Conservation (phyloP, 2,797 vertebrate species). For the Enteromius thamalakanensis region DNA sequence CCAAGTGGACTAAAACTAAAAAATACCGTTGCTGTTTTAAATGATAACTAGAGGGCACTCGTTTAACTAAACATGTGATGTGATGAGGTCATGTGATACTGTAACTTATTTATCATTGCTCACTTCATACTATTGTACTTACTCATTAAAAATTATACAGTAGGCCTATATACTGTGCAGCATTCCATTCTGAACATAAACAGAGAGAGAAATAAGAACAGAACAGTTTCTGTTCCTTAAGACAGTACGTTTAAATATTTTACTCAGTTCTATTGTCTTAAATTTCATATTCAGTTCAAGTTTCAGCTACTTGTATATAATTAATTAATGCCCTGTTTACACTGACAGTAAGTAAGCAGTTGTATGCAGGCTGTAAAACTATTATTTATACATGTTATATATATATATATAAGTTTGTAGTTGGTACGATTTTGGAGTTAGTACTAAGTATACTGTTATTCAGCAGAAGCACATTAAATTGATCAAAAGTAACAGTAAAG, state of each 20-base stretch:
- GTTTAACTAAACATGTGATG: not conserved
- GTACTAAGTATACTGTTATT: not conserved
- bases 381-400: not conserved
- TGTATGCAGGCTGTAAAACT: not conserved
- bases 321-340: slow-evolving; percentile 5
- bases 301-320: slow-evolving; percentile 21
- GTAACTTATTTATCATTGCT: not conserved
- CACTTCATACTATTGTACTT: not conserved
- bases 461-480: not conserved
- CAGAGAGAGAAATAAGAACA: not conserved
- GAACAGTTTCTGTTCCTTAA: slow-evolving; percentile 7
- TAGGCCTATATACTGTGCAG: not conserved
- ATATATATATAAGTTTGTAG: not conserved
- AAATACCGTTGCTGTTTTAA: not conserved
- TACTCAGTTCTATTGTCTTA: not conserved
- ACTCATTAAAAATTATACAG: not conserved
- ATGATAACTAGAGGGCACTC: not conserved
- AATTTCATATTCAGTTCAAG: slow-evolving; percentile 10
- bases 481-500: slow-evolving; percentile 9
- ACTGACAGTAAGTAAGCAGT: not conserved
- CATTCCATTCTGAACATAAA: slow-evolving; percentile 34
- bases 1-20: not conserved
- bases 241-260: not conserved
- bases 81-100: not conserved
- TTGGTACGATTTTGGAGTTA: no score